phyloP scores from a whole-genome alignment of 2,797 vertebrate species.

The Platyrinchus mystaceus region DNA sequence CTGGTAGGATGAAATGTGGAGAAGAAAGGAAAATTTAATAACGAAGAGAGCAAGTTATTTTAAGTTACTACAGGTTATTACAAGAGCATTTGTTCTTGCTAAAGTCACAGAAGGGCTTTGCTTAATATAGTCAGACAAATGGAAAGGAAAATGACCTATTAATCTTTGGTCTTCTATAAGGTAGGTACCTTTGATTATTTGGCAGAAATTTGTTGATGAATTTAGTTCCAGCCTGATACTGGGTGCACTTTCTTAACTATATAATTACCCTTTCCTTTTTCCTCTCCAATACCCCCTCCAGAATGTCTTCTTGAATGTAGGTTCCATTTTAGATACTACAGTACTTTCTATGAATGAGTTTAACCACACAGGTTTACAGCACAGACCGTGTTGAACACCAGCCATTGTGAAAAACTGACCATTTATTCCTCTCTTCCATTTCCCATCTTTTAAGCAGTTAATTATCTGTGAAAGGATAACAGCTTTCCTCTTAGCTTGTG shows the following conservation, averaged over 20 bases:
- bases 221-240: neutral
- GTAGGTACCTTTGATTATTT: neutral
- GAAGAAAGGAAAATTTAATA: neutral
- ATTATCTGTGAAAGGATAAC: neutral
- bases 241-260: neutral
- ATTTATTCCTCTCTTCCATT: neutral
- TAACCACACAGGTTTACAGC: neutral
- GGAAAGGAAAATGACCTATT: neutral
- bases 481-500: neutral
- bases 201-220: neutral
- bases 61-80: too few relatives aligned
- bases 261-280: neutral
- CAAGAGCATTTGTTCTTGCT: neutral
- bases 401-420: neutral
- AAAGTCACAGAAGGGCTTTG: neutral
- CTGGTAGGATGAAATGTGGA: neutral
- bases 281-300: neutral
- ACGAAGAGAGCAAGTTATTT: neutral
- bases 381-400: neutral
- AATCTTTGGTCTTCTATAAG: neutral
- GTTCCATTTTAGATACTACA: neutral
- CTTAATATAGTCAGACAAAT: neutral
- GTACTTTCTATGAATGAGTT: neutral
- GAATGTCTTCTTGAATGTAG: neutral
- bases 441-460: neutral